Conservation (phyloP, 2,888 invertebrate genomes). For the Cancer borealis region DNA sequence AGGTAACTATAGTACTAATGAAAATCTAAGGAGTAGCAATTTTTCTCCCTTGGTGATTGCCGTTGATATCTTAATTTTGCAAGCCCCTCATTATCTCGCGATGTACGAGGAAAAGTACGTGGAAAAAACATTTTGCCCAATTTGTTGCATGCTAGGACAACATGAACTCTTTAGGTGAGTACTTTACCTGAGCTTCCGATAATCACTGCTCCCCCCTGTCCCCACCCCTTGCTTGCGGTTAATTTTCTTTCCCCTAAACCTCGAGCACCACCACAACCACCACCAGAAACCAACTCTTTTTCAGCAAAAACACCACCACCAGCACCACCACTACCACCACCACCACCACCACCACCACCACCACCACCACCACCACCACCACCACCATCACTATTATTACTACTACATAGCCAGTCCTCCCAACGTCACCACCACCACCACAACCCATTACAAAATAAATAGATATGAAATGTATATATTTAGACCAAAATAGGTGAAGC, state of each 20-base stretch:
- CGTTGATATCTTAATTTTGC: neutral
- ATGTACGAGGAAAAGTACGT: neutral
- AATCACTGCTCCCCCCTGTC: neutral
- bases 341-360: neutral
- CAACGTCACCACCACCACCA: neutral
- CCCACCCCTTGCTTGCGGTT: neutral
- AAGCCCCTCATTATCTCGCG: neutral
- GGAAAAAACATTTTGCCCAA: neutral
- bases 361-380: neutral
- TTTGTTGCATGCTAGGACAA: neutral
- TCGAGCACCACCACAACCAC: neutral
- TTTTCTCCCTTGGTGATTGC: neutral
- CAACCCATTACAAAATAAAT: neutral
- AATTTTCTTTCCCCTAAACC: neutral
- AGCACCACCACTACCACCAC: neutral
- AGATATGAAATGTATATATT: neutral
- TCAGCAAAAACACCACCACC: neutral
- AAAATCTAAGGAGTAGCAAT: neutral
- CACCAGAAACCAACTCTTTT: no score
- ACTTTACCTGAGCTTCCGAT: conserved; percentile 10
- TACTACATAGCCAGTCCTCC: neutral
- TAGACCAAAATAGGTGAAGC: neutral
- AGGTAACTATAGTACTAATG: neutral
- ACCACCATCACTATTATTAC: neutral
- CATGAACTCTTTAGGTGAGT: neutral